These are phyloP conservation scores for Dione vanillae DNA, from an alignment of 2,888 invertebrate genomes.

Conservation along the genomic window DNA sequence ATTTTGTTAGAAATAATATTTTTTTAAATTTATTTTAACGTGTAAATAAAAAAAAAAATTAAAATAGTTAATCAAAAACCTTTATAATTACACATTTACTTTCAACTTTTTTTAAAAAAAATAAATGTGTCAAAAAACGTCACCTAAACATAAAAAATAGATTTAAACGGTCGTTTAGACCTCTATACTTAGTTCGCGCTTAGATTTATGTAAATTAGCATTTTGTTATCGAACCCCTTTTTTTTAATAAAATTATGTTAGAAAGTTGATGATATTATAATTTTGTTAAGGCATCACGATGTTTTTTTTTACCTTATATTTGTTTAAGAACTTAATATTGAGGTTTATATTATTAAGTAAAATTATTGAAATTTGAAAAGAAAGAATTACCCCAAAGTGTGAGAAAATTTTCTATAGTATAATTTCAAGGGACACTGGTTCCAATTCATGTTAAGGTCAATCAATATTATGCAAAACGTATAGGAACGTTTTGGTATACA, in stretches of 20 bases:
- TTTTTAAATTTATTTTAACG: too few relatives aligned
- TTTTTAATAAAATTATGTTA: slow-evolving; percentile 31
- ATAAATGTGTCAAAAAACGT: too few relatives aligned
- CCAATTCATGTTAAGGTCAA: too few relatives aligned
- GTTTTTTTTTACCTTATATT: not conserved
- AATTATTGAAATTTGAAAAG: not conserved
- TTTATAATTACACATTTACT: too few relatives aligned
- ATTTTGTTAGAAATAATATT: too few relatives aligned
- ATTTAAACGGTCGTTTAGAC: slow-evolving; percentile 60
- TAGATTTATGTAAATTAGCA: slow-evolving; percentile 73
- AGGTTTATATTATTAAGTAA: not conserved
- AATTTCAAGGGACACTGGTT: too few relatives aligned
- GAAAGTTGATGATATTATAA: slow-evolving; percentile 38
- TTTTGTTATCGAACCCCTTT: slow-evolving; percentile 60
- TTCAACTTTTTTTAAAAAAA: too few relatives aligned
- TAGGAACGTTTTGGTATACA: too few relatives aligned
- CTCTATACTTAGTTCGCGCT: slow-evolving; percentile 79
- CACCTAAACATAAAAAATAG: not conserved
- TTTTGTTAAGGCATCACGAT: not conserved
- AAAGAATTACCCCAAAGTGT: not conserved
- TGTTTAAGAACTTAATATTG: not conserved
- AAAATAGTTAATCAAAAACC: too few relatives aligned
- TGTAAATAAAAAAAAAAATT: too few relatives aligned
- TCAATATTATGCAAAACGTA: too few relatives aligned
- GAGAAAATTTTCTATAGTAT: not conserved